A percentile compares a stretch with the other conserved stretches of the same genome.
Conservation (phyloP, 2,888 invertebrate genomes). For the Conops quadrifasciatus region DNA sequence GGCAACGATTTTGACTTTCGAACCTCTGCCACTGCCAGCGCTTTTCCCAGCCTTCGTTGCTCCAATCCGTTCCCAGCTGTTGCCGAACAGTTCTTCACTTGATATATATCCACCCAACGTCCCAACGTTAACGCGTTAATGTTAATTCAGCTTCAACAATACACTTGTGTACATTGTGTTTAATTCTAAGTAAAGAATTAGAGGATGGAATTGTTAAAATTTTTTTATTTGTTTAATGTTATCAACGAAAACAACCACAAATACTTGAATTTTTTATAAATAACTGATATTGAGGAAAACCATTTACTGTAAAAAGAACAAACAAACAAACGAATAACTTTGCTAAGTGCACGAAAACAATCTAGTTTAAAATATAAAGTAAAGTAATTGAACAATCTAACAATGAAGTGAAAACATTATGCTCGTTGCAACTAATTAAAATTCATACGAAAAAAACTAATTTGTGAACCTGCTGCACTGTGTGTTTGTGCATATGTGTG, state of each 20-base stretch:
- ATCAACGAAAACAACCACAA: slow-evolving; percentile 31
- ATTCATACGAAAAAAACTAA: slow-evolving; percentile 28
- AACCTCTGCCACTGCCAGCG: too few species aligned
- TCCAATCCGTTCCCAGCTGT: slow-evolving; percentile 1
- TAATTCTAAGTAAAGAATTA: slow-evolving; percentile 17
- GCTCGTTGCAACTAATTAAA: slow-evolving; percentile 34
- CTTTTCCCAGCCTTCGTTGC: slow-evolving; percentile 23
- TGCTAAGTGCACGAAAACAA: slow-evolving; percentile 41
- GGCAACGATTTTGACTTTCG: too few species aligned
- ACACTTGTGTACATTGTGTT: slow-evolving; percentile 31
- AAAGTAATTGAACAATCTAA: slow-evolving; percentile 36
- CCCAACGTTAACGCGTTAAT: slow-evolving; percentile 11
- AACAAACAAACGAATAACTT: slow-evolving; percentile 37
- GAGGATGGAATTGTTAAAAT: slow-evolving; percentile 10
- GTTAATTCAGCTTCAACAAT: slow-evolving; percentile 20
- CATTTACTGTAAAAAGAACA: slow-evolving; percentile 34
- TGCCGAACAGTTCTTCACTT: slow-evolving; percentile 8
- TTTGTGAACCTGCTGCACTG: slow-evolving; percentile 48
- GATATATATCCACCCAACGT: slow-evolving; percentile 25
- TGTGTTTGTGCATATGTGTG: slow-evolving; percentile 30
- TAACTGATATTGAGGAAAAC: slow-evolving; percentile 23
- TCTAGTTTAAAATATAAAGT: slow-evolving; percentile 48
- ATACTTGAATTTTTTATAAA: slow-evolving; percentile 38
- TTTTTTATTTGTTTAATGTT: slow-evolving; percentile 18
- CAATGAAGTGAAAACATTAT: slow-evolving; percentile 26